Conservation (phyloP, 2,113 vertebrate species). For the Machaerirhynchus nigripectus region DNA sequence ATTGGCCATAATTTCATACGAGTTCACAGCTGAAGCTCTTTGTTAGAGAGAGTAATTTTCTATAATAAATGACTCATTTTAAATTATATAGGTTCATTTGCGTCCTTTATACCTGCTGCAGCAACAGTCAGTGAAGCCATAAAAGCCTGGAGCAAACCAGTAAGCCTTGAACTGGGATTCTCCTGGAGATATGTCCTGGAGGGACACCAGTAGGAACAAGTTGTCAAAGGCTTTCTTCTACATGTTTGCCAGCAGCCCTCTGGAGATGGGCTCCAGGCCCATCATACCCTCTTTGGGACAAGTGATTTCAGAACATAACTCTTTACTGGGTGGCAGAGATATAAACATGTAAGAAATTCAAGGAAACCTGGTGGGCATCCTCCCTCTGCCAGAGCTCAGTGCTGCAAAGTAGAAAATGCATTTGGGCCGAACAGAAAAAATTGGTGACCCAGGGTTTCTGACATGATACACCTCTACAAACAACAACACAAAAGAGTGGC, state of each 20-base stretch:
- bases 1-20: not conserved
- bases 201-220: slow-evolving; percentile 5
- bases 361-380: not conserved
- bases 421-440: not conserved
- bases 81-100: slow-evolving; percentile 24
- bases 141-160: slow-evolving; percentile 5
- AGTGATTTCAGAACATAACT: not conserved
- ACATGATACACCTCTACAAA: not conserved
- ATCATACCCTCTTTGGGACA: not conserved
- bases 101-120: not conserved
- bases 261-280: not conserved
- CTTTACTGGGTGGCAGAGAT: not conserved
- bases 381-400: not conserved
- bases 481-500: not conserved
- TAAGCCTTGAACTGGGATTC: not conserved
- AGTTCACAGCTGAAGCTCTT: slow-evolving; percentile 38
- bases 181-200: not conserved
- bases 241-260: not conserved
- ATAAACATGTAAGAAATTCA: not conserved
- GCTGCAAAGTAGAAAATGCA: not conserved
- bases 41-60: slow-evolving; percentile 14
- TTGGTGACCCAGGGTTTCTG: not conserved
- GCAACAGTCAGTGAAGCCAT: not conserved
- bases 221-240: not conserved
- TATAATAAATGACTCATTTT: slow-evolving; percentile 24